Base-by-base conservation (phyloP, 2,113 vertebrate genomes). In the Tor tambroides region DNA sequence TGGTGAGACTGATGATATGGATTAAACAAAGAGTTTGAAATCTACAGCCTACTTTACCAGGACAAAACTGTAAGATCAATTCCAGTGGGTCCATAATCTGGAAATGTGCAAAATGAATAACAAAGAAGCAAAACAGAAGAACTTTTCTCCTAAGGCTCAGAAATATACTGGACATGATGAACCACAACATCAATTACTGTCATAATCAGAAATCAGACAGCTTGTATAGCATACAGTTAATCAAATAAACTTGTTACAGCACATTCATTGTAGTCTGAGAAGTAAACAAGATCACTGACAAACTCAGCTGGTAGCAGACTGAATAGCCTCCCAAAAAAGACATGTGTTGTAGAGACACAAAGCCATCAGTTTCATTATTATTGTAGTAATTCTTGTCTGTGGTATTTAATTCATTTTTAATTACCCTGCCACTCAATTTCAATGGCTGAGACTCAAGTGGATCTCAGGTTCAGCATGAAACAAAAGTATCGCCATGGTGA, bases 371-470 rank as follows among this genome's bases (percentile, higher is more conserved):
- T 80, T 41, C 74, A 77, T 26, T n/a, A 80, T 59, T 67, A 51
- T 85, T 76, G 17, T 49, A 46, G 21, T 9, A 17, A 74, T 82
- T 41, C 67, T 59, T 72, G 35, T n/a, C 80, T 51, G 32, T 85
- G 76, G 82, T 67, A 54, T 35, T 85, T 79, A 67, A 89, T 90
- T 89, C 12, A 82, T 88, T 87, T 89, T 89, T 89, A 77, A 86
- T 90, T 74, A 80, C 69, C 41, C 80, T 49, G 46, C 5, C 77
- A 35, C 69, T 78, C 61, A 38, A 51, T 54, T 71, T 46, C 28
- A 51, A 17, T 85, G 86, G 81, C 65, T 59, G 23, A 74, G 80
- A 76, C 61, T 85, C 76, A 9, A 87, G 86, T 65, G 84, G 54
- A 81, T 88, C 86, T 90, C 86, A 81, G 76, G 80, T 90, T 88